Evolutionary conservation across 2,888 invertebrate genomes (phyloP).

Genomic region (Limnephilus auricula): DNA sequence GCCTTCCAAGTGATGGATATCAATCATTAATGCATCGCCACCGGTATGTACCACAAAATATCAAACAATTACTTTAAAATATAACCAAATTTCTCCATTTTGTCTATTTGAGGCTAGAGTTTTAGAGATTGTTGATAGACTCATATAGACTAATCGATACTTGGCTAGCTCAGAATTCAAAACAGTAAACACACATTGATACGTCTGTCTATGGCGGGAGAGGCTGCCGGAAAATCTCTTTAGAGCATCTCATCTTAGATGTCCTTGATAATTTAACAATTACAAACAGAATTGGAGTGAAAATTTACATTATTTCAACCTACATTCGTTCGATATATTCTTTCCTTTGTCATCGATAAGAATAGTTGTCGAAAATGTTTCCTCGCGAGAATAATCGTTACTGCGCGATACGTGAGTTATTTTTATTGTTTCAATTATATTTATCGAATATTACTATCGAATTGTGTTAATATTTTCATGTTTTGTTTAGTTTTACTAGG

Average conservation of each 20-base stretch:
- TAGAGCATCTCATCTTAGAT: background rate
- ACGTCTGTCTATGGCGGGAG: background rate
- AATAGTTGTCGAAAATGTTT: background rate
- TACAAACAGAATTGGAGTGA: background rate
- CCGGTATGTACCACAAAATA: background rate
- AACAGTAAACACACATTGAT: background rate
- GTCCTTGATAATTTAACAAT: background rate
- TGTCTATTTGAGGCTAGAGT: slow-evolving; percentile 28
- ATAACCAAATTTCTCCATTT: background rate
- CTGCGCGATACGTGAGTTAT: background rate
- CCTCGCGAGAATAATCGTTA: background rate
- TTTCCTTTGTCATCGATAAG: background rate
- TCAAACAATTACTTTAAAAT: background rate
- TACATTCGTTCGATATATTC: background rate
- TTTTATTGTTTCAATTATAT: background rate
- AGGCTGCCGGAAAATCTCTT: background rate
- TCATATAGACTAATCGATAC: slow-evolving; percentile 29
- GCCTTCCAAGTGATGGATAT: slow-evolving; percentile 7
- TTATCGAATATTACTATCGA: background rate
- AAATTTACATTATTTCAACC: background rate
- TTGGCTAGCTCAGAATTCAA: background rate
- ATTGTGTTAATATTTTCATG: background rate
- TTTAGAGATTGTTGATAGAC: slow-evolving; percentile 34
- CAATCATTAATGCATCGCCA: slow-evolving; percentile 1
- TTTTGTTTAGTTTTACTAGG: background rate